Evolutionary conservation across 2,113 vertebrate species (phyloP), one percentile per base, ranked within the genome.

Genomic region (Neolamprologus caudopunctatus): DNA sequence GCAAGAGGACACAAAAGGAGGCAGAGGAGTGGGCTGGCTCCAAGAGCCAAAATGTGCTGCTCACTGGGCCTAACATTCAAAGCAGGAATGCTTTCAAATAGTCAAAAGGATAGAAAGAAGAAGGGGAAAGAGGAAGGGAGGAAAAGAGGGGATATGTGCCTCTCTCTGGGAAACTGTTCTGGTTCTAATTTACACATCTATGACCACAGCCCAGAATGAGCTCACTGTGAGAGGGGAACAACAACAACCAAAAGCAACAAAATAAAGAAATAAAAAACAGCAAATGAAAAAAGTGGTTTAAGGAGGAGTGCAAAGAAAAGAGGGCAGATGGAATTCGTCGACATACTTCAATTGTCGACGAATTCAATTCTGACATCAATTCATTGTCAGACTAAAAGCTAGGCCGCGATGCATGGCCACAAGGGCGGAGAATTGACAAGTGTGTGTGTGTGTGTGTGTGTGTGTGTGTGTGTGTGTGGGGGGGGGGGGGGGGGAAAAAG

Each of bases 141-240:
- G 87, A 89, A 85, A 87, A 89, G 87, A 88, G 94, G 88, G 92
- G 91, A 91, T 90, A 79, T 93, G 93, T 89, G 93, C 92, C 91
- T 93, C 91, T 83, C 84, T 93, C 93, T 93, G 85, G 91, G 88
- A 95, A 94, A 94, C 91, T 89, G 82, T 93, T 95, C 95, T 96
- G 95, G 92, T 96, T 95, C 94, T 96, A 95, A 96, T 96, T 96
- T 96, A 95, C 95, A 96, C 95, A 95, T 96, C 94, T 95, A 95
- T 95, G 92, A 95, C 94, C 93, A 89, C 91, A 86, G 91, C 93
- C 89, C 93, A 94, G 91, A 95, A 95, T 96, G 95, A 96, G 93
- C 93, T 96, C 94, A 94, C 89, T 93, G 91, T 87, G 91, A 94
- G 88, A 89, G 42, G 54, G 84, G 86, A 93, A 94, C 84, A 95